These are phyloP conservation scores for Dynastes hyllus DNA, from an alignment of 2,888 invertebrate species.

Conservation along the genomic window DNA sequence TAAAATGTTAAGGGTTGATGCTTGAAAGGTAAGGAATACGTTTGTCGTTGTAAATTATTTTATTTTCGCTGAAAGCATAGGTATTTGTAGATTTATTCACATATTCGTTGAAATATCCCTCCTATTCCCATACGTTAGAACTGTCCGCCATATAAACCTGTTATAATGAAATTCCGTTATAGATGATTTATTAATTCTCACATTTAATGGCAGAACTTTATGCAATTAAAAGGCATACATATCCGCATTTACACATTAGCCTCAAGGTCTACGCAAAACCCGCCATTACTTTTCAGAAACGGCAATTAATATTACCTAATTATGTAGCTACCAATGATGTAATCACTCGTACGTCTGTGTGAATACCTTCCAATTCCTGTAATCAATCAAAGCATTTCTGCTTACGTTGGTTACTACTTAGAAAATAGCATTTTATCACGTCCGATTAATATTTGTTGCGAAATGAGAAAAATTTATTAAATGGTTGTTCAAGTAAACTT, in stretches of 20 bases:
- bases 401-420: background rate
- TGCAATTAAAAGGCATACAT: conserved; percentile 9
- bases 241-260: conserved; percentile 19
- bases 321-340: background rate
- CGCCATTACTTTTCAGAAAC: conserved; percentile 12
- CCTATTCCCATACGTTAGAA: background rate
- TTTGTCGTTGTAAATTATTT: too few species aligned
- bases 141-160: background rate
- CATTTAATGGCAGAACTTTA: background rate
- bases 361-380: background rate
- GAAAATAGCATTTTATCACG: too few species aligned
- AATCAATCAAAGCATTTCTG: background rate
- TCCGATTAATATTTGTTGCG: background rate
- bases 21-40: too few species aligned
- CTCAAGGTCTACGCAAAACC: conserved; percentile 15
- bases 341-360: background rate
- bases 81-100: background rate
- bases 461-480: background rate
- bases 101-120: background rate
- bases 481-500: too few species aligned
- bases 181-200: conserved; percentile 22
- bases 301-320: conserved; percentile 1
- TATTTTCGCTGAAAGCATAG: background rate
- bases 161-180: background rate
- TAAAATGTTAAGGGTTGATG: too few species aligned